Conservation (phyloP, 2,797 vertebrate species). For the Coranthus polyacanthus region DNA sequence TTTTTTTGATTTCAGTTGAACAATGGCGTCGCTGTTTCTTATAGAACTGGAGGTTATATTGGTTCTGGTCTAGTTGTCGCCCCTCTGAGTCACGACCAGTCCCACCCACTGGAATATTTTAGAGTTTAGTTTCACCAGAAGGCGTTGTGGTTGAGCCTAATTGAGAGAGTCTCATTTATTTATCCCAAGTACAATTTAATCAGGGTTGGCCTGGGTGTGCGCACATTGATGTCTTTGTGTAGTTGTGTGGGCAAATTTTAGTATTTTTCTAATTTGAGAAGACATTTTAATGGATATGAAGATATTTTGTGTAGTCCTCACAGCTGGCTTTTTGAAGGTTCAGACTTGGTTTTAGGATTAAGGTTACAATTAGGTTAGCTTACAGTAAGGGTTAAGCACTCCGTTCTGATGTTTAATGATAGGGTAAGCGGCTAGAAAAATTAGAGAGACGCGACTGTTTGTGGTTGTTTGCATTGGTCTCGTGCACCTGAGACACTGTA, state of each 20-base stretch:
- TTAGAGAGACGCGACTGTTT: too few relatives aligned
- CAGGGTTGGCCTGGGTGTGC: background rate
- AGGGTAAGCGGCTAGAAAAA: too few relatives aligned
- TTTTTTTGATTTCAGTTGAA: conserved; percentile 16
- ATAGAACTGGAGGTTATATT: background rate
- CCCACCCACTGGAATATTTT: conserved; percentile 29
- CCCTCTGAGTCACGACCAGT: conserved; percentile 12
- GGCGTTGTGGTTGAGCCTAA: conserved; percentile 31
- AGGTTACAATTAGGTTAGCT: too few relatives aligned
- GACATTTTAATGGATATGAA: too few relatives aligned
- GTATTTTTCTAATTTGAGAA: too few relatives aligned
- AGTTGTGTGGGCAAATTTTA: background rate
- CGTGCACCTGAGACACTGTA: background rate
- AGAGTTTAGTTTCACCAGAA: conserved; percentile 30
- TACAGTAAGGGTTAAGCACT: too few relatives aligned
- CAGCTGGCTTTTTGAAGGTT: too few relatives aligned
- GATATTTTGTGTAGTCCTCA: too few relatives aligned
- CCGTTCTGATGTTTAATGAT: too few relatives aligned
- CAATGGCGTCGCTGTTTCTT: conserved; percentile 21
- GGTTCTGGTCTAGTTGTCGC: conserved; percentile 15
- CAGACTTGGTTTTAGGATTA: too few relatives aligned
- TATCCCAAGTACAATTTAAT: conserved; percentile 32
- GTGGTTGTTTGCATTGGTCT: background rate
- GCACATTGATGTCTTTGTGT: background rate
- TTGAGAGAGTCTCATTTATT: conserved; percentile 32